These are phyloP conservation scores for Dimorphilus gyrociliatus DNA, from an alignment of 2,888 invertebrate genomes.

Conservation along the genomic window DNA sequence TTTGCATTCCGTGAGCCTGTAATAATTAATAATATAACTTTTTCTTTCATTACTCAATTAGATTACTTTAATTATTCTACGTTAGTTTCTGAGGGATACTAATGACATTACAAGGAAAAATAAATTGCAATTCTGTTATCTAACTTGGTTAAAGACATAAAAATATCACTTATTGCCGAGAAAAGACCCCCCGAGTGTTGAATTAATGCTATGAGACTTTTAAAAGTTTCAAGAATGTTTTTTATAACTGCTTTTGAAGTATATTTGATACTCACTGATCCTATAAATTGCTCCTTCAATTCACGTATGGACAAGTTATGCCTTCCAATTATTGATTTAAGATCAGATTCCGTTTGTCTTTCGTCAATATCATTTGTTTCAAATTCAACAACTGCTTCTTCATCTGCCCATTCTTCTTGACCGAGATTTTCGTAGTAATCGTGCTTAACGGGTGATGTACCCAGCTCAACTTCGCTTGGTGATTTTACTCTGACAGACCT, in stretches of 20 bases:
- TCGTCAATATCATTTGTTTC: constrained; percentile 25
- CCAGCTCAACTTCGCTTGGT: background rate
- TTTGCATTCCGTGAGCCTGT: constrained; percentile 27
- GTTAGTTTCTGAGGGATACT: too few relatives aligned
- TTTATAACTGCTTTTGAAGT: too few relatives aligned
- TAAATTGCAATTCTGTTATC: too few relatives aligned
- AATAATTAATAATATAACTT: constrained; percentile 4
- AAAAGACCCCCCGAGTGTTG: too few relatives aligned
- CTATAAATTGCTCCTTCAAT: constrained; percentile 29
- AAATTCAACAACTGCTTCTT: constrained; percentile 24
- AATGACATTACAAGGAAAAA: too few relatives aligned
- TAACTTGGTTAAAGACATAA: too few relatives aligned
- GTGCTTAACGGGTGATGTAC: background rate
- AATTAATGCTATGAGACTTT: too few relatives aligned
- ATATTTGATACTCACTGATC: constrained; percentile 24
- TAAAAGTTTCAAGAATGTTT: too few relatives aligned
- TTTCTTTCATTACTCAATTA: constrained; percentile 2
- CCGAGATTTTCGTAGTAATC: constrained; percentile 8
- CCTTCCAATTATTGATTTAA: constrained; percentile 29
- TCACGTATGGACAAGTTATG: constrained; percentile 32
- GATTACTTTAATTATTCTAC: too few relatives aligned
- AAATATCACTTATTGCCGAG: too few relatives aligned
- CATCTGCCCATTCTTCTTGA: constrained; percentile 19
- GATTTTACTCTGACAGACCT: too few relatives aligned
- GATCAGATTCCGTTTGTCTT: constrained; percentile 30